Conservation (phyloP, 2,113 vertebrate genomes). For the Zosterops borbonicus region DNA sequence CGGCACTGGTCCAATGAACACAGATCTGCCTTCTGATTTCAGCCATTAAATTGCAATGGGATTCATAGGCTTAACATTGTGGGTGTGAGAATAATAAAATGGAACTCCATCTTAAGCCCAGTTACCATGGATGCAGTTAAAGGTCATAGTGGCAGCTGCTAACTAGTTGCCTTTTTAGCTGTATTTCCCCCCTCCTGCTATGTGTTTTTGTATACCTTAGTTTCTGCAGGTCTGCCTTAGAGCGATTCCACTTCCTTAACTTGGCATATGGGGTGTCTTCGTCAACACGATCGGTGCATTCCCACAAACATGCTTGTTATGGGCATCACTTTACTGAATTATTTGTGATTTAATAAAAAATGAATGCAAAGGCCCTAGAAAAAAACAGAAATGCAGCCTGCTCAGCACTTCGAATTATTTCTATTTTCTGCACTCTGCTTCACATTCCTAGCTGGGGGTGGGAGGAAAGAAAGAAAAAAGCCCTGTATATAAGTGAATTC, state of each 20-base stretch:
- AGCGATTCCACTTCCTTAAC: conserved; percentile 51
- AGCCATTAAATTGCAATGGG: conserved; percentile 85
- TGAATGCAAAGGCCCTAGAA: not conserved
- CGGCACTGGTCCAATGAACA: conserved; percentile 95
- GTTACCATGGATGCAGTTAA: conserved; percentile 91
- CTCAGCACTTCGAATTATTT: conserved; percentile 22
- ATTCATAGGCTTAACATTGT: conserved; percentile 83
- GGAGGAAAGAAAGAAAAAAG: not conserved
- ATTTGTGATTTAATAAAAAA: conserved; percentile 18
- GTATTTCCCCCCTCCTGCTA: conserved; percentile 68
- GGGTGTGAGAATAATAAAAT: conserved; percentile 90
- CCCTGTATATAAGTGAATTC: conserved; percentile 54
- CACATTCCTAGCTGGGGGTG: conserved; percentile 4
- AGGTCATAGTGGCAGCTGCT: conserved; percentile 90
- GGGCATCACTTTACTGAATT: conserved; percentile 24
- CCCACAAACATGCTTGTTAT: conserved; percentile 25
- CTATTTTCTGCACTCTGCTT: conserved; percentile 47
- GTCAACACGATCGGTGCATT: not conserved
- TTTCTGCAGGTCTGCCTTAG: conserved; percentile 47
- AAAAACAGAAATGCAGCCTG: conserved; percentile 20
- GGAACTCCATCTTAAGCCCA: conserved; percentile 86
- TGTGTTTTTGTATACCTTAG: conserved; percentile 63
- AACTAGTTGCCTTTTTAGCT: conserved; percentile 88
- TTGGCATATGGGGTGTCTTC: conserved; percentile 26
- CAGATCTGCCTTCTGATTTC: conserved; percentile 86